Base-by-base conservation (phyloP, 2,113 vertebrate species). In the Indicator maculatus region DNA sequence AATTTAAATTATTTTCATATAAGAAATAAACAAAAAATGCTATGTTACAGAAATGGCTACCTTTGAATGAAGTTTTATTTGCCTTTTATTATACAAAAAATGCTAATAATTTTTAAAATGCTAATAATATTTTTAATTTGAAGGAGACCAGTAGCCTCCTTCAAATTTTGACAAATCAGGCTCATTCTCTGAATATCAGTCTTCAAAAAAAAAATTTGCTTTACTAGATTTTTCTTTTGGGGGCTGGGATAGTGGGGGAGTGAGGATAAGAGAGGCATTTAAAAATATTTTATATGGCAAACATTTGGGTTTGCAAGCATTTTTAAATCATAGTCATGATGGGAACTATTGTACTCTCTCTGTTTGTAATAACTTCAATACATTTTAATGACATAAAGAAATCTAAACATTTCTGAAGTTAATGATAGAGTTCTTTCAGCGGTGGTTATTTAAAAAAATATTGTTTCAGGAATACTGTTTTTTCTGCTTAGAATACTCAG, bases 171-270 rank as follows among this genome's bases (percentile, higher is more conserved):
- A 14, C 16, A 70, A 52, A 52, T 76, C 12, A 52, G 24, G 63
- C 5, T 18, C 26, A 31, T 30, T 63, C 4, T 79, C 39, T 82
- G 39, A 79, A 50, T 84, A 65, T 11, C 10, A 16, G 1, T 79
- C 15, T 66, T 78, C 10, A 16, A 65, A 41, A 84, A 36, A 55
- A 8, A 5, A 47, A 50, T 65, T 76, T 86, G 6, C 2, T 39
- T 63, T 38, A 2, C 26, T 53, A 31, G 31, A 56, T 76, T 52
- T 59, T 20, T 26, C 21, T 50, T 50, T 50, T 50, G 45, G 45
- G 50, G 21, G 50, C n/a, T n/a, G n/a, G 15, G 5, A 16, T 41
- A 41, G 14, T 11, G 41, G 2, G 14, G 0, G 0, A 0, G 11
- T 6, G 61, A 36, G 26, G 65, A 4, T 52, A 55, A 55, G 6